These are phyloP conservation scores for Pseudomyrmex flavicornis DNA, from an alignment of 1,140 invertebrate species.

Conservation along the genomic window DNA sequence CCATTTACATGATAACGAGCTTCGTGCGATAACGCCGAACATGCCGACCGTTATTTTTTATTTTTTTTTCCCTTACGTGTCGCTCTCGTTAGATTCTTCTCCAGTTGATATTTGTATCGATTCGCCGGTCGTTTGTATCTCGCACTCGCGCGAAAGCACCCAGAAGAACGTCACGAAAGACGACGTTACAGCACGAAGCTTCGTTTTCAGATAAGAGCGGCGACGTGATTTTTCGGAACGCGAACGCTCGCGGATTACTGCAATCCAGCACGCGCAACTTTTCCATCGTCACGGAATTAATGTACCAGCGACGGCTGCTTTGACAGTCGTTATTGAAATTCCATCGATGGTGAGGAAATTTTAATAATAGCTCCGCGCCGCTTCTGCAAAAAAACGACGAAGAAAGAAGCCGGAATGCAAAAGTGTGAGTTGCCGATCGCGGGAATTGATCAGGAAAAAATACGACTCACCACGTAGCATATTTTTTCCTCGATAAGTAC, in stretches of 20 bases:
- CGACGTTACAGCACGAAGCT: slow-evolving; percentile 10
- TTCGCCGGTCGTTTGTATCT: slow-evolving; percentile 3
- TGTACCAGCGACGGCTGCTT: slow-evolving; percentile 56
- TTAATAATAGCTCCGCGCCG: slow-evolving; percentile 55
- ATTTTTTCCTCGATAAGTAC: not conserved
- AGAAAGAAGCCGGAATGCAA: not conserved
- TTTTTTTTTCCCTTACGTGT: too few relatives aligned
- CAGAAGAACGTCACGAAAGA: not conserved
- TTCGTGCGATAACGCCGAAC: slow-evolving; percentile 19
- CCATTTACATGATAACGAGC: slow-evolving; percentile 14
- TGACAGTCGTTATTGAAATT: slow-evolving; percentile 69
- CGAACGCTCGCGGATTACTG: slow-evolving; percentile 35
- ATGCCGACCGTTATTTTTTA: not conserved
- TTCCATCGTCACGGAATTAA: slow-evolving; percentile 58
- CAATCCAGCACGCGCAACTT: slow-evolving; percentile 47
- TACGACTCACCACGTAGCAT: not conserved
- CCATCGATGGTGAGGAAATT: slow-evolving; percentile 62
- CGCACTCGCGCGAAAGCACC: not conserved
- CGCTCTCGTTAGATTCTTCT: not conserved
- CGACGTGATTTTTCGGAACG: slow-evolving; percentile 49
- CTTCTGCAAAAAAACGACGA: not conserved
- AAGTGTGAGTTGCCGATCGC: slow-evolving; percentile 3
- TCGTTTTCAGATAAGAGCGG: not conserved
- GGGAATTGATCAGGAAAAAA: not conserved
- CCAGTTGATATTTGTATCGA: not conserved